Conservation (phyloP, 2,888 invertebrate genomes). For the Pristionchus mayeri region DNA sequence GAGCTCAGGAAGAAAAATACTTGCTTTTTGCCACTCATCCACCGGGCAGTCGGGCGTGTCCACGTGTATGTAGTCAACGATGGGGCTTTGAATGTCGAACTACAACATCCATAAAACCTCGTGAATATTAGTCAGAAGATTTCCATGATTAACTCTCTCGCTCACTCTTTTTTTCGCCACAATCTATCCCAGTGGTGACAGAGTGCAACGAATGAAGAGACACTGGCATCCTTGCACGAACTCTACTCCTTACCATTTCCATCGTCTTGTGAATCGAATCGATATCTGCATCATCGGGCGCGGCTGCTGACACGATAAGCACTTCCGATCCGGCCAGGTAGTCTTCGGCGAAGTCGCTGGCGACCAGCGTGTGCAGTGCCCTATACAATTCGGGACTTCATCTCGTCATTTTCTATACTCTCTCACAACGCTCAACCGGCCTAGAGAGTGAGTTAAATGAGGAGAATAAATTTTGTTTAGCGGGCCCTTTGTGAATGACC, state of each 20-base stretch:
- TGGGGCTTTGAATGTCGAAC: conserved; percentile 31
- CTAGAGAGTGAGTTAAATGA: no score
- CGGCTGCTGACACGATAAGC: background rate
- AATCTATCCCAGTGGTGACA: no score
- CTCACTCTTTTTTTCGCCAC: no score
- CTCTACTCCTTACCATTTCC: background rate
- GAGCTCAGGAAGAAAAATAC: background rate
- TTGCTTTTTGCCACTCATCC: conserved; percentile 3
- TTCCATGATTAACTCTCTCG: no score
- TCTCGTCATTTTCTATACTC: no score
- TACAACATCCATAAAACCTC: background rate
- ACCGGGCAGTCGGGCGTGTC: background rate
- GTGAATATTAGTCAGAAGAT: no score
- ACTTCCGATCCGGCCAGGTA: conserved; percentile 2
- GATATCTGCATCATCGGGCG: background rate
- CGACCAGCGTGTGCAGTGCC: background rate
- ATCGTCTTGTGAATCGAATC: background rate
- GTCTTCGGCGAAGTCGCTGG: no score
- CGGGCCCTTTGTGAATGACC: no score
- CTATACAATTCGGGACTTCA: no score
- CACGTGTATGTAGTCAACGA: conserved; percentile 31
- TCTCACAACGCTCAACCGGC: no score
- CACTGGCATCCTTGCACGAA: no score
- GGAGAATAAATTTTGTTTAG: no score
- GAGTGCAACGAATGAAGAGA: background rate